Base-by-base conservation (phyloP, 2,888 invertebrate species). In the Oligia latruncula region DNA sequence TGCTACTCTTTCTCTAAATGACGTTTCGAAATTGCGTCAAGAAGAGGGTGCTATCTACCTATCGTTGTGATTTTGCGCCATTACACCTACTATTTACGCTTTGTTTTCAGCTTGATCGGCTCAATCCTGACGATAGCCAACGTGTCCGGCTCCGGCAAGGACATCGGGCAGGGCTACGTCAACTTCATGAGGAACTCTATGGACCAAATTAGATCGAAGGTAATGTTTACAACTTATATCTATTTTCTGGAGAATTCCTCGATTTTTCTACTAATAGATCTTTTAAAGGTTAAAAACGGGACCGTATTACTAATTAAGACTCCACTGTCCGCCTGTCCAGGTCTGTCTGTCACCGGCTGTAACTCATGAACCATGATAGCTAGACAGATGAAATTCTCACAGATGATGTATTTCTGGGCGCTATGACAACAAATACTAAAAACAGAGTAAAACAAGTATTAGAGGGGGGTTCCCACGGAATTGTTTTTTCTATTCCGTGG, bases 141-240 rank as follows among this genome's bases (percentile, higher is more conserved):
- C 96, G 99, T 99, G 79, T 99, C 99, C 9, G 99, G 99, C 62
- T 99, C 99, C 72, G 99, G 99, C 4, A 99, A 99, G 95, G 99
- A 99, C 95, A 98, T 99, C 95, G 99, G 99, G 5, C 99, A 99
- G 94, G 98, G 99, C 62, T 99, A 99, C 96, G 99, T 99, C 74
- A 99, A 99, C 96, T 99, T 99, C 95, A 98, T 99, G 95, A 98
- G 99, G 86, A 99, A 99, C 92, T 99, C 99, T 91, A 99, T 99
- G 98, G 99, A 99, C 97, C 99, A 99, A 97, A 98, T 99, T 90
- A 98, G 99, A 92, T 99, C 99, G 90, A 99, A 99, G 97, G 99
- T 65, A n/a, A 62, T 62, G 15, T 29, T 29, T 29, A 62, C 60
- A n/a, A 60, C 60, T n/a, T 60, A 13, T n/a, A 13, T n/a, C 13